Base-by-base conservation (phyloP, 2,797 vertebrate species). In the Chrysocyon brachyurus region DNA sequence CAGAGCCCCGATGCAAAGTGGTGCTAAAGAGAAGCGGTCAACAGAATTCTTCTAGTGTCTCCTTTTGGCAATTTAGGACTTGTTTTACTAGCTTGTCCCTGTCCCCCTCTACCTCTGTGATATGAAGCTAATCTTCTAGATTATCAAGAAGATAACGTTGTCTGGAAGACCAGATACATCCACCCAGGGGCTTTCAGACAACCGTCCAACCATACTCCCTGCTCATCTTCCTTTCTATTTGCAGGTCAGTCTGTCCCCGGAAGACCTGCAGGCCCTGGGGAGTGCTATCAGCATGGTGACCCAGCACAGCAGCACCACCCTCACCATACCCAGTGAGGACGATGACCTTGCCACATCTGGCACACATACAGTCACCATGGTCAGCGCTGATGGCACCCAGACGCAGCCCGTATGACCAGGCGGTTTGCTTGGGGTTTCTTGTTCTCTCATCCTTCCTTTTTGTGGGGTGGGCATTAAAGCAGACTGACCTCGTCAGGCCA, bases 181-280 rank as follows among this genome's bases (percentile, higher is more conserved):
- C 12, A 21, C 68, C 82, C 8, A 14, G 52, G 56, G 68, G 26
- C 79, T 33, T 61, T 52, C 57, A 84, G 64, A 56, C 52, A 70
- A 2, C 77, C 64, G 17, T 66, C 19, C 26, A 8, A 8, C 21
- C 40, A 56, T 8, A 4, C 57, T 31, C 54, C 90, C 10, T 33
- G 40, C 84, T 92, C 64, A 22, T 8, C 40, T 72, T 66, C 85
- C 81, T 77, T 95, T 54, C 75, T 61, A 16, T 33, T 0, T 33
- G 63, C 96, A 99, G 99, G 98, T 99, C 96, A 98, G 96, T 77
- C 97, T 99, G 75, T 98, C 98, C 0, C 98, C 98, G 1, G 98
- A 99, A 85, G 98, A 99, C 88, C 97, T 99, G 96, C 98, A 98
- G 98, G 98, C 98, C 24, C 97, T 99, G 93, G 98, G 98, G 92